Evolutionary conservation across 2,797 vertebrate species (phyloP).

Genomic region (Urosaurus nigricauda): DNA sequence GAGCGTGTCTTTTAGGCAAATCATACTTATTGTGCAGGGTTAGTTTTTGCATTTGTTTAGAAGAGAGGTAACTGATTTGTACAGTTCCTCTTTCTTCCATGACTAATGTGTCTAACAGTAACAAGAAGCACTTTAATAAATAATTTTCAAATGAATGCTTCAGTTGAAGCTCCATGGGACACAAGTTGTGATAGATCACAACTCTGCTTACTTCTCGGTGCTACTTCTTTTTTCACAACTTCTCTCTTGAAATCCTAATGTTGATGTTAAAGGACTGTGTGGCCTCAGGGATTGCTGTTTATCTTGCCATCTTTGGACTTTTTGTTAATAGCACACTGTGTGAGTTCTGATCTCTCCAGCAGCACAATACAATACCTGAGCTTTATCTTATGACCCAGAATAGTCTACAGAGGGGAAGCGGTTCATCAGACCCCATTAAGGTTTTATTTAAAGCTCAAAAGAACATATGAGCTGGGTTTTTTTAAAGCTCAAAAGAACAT

Average conservation of each 20-base stretch:
- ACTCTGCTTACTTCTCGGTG: not conserved
- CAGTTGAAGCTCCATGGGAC: not conserved
- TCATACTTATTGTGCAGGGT: not conserved
- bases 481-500: not conserved
- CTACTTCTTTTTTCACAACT: too few species aligned
- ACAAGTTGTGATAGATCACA: conserved; percentile 19
- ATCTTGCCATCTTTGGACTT: not conserved
- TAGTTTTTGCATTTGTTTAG: not conserved
- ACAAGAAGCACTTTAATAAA: conserved; percentile 37
- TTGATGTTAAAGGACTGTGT: too few species aligned
- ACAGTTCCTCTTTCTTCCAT: not conserved
- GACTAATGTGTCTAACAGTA: not conserved
- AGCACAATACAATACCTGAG: not conserved
- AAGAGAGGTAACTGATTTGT: not conserved
- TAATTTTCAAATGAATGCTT: not conserved
- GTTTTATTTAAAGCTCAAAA: not conserved
- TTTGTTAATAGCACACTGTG: not conserved
- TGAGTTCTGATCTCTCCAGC: not conserved
- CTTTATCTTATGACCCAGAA: not conserved
- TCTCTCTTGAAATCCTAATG: too few species aligned
- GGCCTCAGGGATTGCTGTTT: not conserved
- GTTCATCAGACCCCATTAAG: too few species aligned
- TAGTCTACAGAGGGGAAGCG: not conserved
- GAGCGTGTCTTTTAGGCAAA: not conserved
- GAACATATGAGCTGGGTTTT: too few species aligned